phyloP scores from a whole-genome alignment of 1,140 invertebrate genomes.

The Drosophila melanica region DNA sequence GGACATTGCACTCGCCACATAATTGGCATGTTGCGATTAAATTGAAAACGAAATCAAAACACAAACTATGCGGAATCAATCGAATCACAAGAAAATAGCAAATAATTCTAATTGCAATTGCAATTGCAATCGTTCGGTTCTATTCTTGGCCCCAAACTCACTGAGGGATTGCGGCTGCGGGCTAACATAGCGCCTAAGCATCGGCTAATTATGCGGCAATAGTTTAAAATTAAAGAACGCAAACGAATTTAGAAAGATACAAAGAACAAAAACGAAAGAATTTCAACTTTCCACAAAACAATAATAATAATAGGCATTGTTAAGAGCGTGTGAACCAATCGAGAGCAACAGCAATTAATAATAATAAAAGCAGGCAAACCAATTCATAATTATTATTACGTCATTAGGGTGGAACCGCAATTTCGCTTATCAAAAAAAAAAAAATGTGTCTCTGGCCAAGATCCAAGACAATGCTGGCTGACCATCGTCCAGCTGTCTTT shows the following conservation, averaged over 20 bases:
- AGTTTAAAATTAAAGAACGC: conserved; percentile 55
- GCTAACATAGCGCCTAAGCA: neutral
- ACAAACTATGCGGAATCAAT: conserved; percentile 69
- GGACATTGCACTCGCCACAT: conserved; percentile 61
- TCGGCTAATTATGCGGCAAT: conserved; percentile 65
- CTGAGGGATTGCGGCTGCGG: neutral
- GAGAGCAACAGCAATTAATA: conserved; percentile 59
- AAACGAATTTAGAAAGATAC: conserved; percentile 39
- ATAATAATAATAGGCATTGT: neutral
- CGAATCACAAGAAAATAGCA: conserved; percentile 48
- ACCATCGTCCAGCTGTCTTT: neutral
- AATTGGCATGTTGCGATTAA: conserved; percentile 26
- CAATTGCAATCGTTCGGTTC: conserved; percentile 29
- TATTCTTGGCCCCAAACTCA: conserved; percentile 44
- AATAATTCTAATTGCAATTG: conserved; percentile 48
- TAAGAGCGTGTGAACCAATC: conserved; percentile 64
- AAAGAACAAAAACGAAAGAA: too few species aligned
- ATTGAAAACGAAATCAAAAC: conserved; percentile 72
- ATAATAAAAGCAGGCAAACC: conserved; percentile 28
- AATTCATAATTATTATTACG: conserved; percentile 74
- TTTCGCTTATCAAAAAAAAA: neutral
- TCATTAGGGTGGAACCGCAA: conserved; percentile 63
- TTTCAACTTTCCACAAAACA: too few species aligned
- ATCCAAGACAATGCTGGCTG: neutral
- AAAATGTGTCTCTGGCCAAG: neutral